A percentile compares a stretch with the other conserved stretches of the same genome.
Conservation (phyloP, 2,113 vertebrate genomes). For the Sapayoa aenigma region DNA sequence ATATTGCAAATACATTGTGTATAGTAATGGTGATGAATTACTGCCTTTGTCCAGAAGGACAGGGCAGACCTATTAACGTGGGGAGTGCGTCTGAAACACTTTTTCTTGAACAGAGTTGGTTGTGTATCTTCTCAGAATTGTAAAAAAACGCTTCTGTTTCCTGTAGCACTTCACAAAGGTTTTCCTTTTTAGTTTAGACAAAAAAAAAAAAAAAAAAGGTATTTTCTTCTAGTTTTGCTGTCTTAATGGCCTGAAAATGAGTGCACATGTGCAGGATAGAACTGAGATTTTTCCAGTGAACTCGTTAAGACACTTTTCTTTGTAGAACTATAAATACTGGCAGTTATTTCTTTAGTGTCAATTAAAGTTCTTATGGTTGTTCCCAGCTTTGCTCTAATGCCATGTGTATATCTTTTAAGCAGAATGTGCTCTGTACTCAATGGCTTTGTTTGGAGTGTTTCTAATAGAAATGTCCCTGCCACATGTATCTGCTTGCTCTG, state of each 20-base stretch:
- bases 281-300: neutral
- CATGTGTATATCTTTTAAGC: neutral
- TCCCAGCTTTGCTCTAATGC: constrained; percentile 12
- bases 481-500: constrained; percentile 1
- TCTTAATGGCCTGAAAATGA: neutral
- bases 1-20: neutral
- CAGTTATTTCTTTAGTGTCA: constrained; percentile 8
- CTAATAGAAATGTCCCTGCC: constrained; percentile 12
- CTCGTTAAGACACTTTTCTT: neutral
- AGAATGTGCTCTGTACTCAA: constrained; percentile 1
- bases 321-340: constrained; percentile 6
- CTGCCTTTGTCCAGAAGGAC: neutral
- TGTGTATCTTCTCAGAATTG: neutral
- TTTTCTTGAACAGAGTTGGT: neutral
- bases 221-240: neutral
- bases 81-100: neutral
- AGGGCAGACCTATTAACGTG: neutral
- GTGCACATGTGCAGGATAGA: neutral
- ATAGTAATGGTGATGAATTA: neutral
- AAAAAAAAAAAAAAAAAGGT: neutral
- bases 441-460: constrained; percentile 35
- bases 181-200: neutral
- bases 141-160: neutral
- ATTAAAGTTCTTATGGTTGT: neutral
- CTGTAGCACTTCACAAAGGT: neutral